A percentile compares a stretch with the other conserved stretches of the same genome.
phyloP scores from a whole-genome alignment of 37 sponge, comb jelly and placozoan species.

The Axinella damicornis region DNA sequence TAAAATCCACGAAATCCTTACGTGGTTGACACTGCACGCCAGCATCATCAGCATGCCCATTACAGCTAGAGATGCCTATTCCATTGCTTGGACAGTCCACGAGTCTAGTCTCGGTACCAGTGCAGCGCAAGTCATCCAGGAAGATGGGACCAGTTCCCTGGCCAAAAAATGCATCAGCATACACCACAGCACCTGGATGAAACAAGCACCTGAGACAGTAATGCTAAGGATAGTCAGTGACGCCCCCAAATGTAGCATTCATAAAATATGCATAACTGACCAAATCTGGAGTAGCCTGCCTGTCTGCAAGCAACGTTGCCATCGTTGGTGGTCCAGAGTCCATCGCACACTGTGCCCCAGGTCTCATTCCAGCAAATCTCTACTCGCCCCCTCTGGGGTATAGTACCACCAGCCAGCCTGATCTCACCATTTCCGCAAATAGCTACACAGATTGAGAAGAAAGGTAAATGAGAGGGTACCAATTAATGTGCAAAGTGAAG shows the following conservation, averaged over 20 bases:
- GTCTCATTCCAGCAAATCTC: constrained; percentile 33
- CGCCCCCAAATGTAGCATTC: too few relatives aligned
- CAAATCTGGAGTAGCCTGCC: constrained; percentile 39
- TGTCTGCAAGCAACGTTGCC: constrained; percentile 42
- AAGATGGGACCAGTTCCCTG: neutral
- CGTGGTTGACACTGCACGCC: too few relatives aligned
- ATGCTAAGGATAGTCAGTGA: too few relatives aligned
- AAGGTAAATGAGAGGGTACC: too few relatives aligned
- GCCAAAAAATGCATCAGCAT: neutral
- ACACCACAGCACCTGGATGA: neutral
- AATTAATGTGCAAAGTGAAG: too few relatives aligned
- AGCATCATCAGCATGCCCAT: too few relatives aligned
- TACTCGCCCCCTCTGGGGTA: constrained; percentile 20
- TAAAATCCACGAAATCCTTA: too few relatives aligned
- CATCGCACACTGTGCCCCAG: constrained; percentile 38
- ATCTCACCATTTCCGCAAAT: constrained; percentile 1
- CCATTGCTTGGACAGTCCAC: neutral
- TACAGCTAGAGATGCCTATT: neutral
- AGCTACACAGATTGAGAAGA: constrained; percentile 12
- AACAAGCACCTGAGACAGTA: too few relatives aligned
- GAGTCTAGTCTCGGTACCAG: neutral
- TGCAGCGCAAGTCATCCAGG: neutral
- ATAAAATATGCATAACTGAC: too few relatives aligned
- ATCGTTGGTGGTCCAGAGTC: constrained; percentile 26
- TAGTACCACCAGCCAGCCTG: constrained; percentile 10